phyloP scores from a whole-genome alignment of 2,797 vertebrate species.

The Argya squamiceps region DNA sequence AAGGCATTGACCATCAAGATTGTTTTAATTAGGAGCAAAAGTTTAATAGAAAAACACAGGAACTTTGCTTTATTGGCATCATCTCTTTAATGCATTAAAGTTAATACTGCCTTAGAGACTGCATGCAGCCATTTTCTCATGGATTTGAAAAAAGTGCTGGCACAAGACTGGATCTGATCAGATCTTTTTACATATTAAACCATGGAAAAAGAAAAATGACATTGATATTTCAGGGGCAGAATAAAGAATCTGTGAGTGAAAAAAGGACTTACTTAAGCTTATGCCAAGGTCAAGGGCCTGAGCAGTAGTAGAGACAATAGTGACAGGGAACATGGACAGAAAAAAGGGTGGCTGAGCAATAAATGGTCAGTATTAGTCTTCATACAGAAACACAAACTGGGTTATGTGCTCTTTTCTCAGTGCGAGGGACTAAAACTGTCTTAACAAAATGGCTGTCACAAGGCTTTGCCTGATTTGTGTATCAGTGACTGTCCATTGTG shows the following conservation, averaged over 20 bases:
- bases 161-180: neutral
- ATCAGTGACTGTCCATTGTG: neutral
- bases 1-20: neutral
- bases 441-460: neutral
- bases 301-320: neutral
- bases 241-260: neutral
- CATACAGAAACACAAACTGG: neutral
- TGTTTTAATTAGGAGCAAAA: neutral
- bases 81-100: neutral
- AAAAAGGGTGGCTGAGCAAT: neutral
- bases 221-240: neutral
- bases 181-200: neutral
- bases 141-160: neutral
- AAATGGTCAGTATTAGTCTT: neutral
- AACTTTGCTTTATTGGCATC: neutral
- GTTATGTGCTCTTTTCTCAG: neutral
- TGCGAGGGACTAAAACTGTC: neutral
- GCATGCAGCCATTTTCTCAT: rapidly evolving
- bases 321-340: neutral
- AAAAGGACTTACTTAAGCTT: neutral
- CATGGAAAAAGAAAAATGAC: rapidly evolving
- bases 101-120: neutral
- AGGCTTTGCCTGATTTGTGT: neutral
- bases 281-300: neutral
- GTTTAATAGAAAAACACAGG: neutral